phyloP scores from a whole-genome alignment of 2,888 invertebrate species.

The Drosophila bunnanda region DNA sequence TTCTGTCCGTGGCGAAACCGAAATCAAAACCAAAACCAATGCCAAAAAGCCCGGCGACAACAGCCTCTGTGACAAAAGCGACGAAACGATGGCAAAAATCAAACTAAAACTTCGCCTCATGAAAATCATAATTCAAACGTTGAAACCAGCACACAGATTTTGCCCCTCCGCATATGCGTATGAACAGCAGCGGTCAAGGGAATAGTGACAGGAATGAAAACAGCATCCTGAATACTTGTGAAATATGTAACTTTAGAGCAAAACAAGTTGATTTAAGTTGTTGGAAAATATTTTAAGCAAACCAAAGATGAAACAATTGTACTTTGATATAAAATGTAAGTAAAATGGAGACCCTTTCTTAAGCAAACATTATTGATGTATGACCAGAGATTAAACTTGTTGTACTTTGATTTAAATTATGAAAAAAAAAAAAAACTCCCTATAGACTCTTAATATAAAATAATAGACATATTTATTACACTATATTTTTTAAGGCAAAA shows the following conservation, averaged over 20 bases:
- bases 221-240: background rate
- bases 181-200: background rate
- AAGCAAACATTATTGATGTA: no score
- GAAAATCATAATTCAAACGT: constrained; percentile 77
- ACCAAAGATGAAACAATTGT: no score
- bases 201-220: background rate
- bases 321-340: no score
- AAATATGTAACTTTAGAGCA: background rate
- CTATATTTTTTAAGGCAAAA: no score
- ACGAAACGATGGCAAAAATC: constrained; percentile 73
- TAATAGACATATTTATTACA: background rate
- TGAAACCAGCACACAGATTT: constrained; percentile 72
- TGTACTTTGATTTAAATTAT: no score
- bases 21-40: constrained; percentile 27
- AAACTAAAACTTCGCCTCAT: constrained; percentile 75
- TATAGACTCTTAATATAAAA: background rate
- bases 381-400: no score
- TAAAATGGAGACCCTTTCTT: no score
- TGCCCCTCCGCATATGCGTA: constrained; percentile 36
- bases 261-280: no score
- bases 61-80: constrained; percentile 60
- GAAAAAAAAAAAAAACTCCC: background rate
- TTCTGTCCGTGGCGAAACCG: constrained; percentile 58
- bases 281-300: background rate
- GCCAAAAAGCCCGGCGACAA: constrained; percentile 32